Evolutionary conservation across 2,888 invertebrate genomes (phyloP), one percentile per base, ranked within the genome.

Genomic region (Venusia cambrica): DNA sequence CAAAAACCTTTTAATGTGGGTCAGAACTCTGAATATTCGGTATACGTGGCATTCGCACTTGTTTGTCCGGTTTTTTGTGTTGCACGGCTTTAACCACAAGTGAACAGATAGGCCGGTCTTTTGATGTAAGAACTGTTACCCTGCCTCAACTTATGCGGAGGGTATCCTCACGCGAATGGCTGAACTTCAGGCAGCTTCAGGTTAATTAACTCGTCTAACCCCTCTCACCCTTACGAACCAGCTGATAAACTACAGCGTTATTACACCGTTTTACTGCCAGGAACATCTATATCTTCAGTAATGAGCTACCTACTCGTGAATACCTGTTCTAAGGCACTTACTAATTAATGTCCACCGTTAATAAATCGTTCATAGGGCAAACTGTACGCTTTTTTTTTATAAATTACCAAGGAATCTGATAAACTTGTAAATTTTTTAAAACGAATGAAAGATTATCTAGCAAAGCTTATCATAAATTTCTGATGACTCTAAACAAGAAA

Each of bases 161-260:
- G 55, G 48, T 40, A 26, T 55, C 51, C 59, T 54, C 50, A 41
- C 52, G 48, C 45, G 47, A 35, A 33, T 24, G 31, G 60, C 58
- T 55, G 52, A 75, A 75, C 65, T 80, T 73, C 64, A 64, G 61
- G 69, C 75, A 75, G 74, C 65, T 80, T 73, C 64, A 64, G 61
- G 69, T 76, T 81, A 80, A 81, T 80, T 78, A 81, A 79, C 71
- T 75, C 67, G 54, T 65, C 59, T 57, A 59, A 51, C 15, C 57
- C 44, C 48, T 51, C 46, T 40, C 49, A 42, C 59, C 56, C 45
- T 48, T 51, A 46, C 45, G 46, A 58, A 56, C 61, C 61, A 61
- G n/a, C 63, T 64, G 66, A 66, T 69, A 62, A 73, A 69, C 65
- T 71, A n/a, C n/a, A 65, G 57, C 58, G 55, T 62, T 68, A 67